Evolutionary conservation across 2,797 vertebrate species (phyloP).

Genomic region (Fistularia commersonii): DNA sequence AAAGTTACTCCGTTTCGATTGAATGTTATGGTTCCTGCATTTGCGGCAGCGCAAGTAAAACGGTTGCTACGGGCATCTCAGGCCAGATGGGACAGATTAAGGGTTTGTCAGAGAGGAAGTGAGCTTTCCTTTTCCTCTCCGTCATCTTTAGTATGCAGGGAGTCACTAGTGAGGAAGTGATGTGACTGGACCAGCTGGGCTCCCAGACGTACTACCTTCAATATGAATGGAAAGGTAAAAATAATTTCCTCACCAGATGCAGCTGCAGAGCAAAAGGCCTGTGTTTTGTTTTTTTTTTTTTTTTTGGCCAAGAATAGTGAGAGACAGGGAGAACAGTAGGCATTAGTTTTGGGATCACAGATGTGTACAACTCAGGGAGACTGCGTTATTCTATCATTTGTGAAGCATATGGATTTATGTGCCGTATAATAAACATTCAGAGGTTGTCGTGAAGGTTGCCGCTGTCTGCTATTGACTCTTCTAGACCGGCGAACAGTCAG

Average conservation of each 20-base stretch:
- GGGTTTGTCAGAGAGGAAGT: not conserved
- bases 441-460: no score
- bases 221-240: not conserved
- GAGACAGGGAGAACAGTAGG: not conserved
- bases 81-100: constrained; percentile 12
- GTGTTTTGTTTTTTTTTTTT: no score
- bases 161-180: constrained; percentile 18
- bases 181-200: constrained; percentile 9
- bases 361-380: no score
- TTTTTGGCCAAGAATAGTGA: not conserved
- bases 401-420: no score
- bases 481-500: no score
- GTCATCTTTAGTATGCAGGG: constrained; percentile 27
- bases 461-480: no score
- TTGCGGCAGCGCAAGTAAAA: no score
- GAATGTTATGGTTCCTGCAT: no score
- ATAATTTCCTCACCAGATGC: not conserved
- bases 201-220: not conserved
- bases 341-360: no score
- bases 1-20: no score
- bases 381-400: no score
- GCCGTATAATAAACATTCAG: not conserved
- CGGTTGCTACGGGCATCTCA: not conserved
- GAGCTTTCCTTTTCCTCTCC: constrained; percentile 21
- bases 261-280: not conserved